Base-by-base conservation (phyloP, 2,113 vertebrate genomes). In the Ceyx cyanopectus region DNA sequence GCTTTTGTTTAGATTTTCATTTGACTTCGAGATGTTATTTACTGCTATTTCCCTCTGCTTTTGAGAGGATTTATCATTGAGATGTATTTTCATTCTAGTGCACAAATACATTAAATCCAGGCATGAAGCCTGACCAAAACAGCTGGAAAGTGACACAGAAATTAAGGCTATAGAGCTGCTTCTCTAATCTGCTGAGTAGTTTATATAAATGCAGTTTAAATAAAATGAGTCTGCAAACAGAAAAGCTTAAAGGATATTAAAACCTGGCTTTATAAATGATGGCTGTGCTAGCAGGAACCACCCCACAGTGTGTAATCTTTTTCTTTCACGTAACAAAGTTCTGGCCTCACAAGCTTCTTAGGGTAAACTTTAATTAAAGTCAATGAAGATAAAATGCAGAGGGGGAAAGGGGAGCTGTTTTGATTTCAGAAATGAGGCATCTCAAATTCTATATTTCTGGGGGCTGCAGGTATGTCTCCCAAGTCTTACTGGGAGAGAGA, bases 201-300 rank as follows among this genome's bases (percentile, higher is more conserved):
- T 95, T 96, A 89, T 95, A 96, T 84, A 95, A 91, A 96, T 92
- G 92, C 70, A 89, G 88, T 96, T 94, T 97, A 97, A 95, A 96
- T 97, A 96, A 96, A 97, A 95, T 90, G 46, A 85, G 60, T 79
- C 87, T 94, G 76, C 69, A 92, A 97, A 96, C 26, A 94, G 70
- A 92, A 92, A 95, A 81, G 89, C 83, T 96, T 96, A 89, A 95
- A 90, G 37, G 60, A 89, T 96, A 92, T 92, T 95, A 97, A 97
- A 94, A 92, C 54, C 81, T 78, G 79, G 79, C 63, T 89, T 91
- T 96, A 61, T 87, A 96, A 96, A 92, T 76, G 61, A 93, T 73
- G 79, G 87, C 68, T 72, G 93, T 87, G 57, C 74, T 92, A 84
- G 26, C 84, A 92, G 94, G 86, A 96, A 88, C 86, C 80, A 93